A percentile compares a stretch with the other conserved stretches of the same genome.
phyloP scores from a whole-genome alignment of 2,797 vertebrate species.

The Furcifer pardalis region DNA sequence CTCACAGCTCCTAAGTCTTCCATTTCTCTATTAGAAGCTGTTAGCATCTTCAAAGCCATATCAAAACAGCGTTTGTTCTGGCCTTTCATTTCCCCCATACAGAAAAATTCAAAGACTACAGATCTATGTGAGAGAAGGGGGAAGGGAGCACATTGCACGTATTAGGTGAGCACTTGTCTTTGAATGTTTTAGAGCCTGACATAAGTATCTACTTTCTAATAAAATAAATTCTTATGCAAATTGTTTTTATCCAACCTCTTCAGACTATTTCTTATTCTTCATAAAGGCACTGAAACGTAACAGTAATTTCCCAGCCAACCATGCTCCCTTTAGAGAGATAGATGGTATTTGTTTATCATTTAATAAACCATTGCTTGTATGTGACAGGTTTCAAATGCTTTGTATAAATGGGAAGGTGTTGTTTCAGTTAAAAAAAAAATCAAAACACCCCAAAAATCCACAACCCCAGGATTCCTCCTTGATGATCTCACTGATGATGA shows the following conservation, averaged over 20 bases:
- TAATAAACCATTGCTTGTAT: constrained; percentile 23
- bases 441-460: no score
- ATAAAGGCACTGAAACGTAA: not conserved
- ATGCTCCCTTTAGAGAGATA: constrained; percentile 9
- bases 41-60: constrained; percentile 92
- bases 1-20: constrained; percentile 76
- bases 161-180: constrained; percentile 84
- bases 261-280: constrained; percentile 25
- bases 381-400: constrained; percentile 35
- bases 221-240: constrained; percentile 72
- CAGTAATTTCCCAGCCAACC: constrained; percentile 25
- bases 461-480: not conserved
- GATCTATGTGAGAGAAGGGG: constrained; percentile 82
- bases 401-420: constrained; percentile 26
- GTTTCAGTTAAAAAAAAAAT: not conserved
- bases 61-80: constrained; percentile 94
- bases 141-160: constrained; percentile 81
- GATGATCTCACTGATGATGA: not conserved
- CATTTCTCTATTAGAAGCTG: constrained; percentile 83
- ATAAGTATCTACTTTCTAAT: constrained; percentile 81
- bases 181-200: constrained; percentile 80
- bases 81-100: constrained; percentile 89
- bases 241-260: constrained; percentile 33
- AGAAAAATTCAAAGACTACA: constrained; percentile 88
- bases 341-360: constrained; percentile 2